Evolutionary conservation across 2,888 invertebrate species (phyloP), one percentile per base, ranked within the genome.

Genomic region (Megastigmus dorsalis): DNA sequence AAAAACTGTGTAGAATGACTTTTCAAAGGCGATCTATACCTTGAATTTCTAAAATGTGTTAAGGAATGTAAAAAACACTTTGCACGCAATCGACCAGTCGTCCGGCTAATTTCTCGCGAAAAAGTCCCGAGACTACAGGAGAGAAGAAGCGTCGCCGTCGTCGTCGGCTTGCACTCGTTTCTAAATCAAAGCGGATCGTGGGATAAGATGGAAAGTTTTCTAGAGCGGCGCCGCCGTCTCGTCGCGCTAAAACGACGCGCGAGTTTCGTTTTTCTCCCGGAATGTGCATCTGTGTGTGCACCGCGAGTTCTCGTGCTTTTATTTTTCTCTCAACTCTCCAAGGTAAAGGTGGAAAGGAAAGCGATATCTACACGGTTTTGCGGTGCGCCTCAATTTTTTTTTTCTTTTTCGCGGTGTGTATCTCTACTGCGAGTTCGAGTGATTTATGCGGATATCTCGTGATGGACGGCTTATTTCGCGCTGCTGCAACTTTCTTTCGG

Each of bases 161-260:
- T n/a, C n/a, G n/a, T n/a, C n/a, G n/a, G n/a, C n/a, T n/a, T n/a
- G n/a, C n/a, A n/a, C 15, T 45, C 26, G 41, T 18, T 38, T 38
- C 65, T 65, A 65, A 41, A 57, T 57, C 48, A 10, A 48, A 50
- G 7, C 18, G 13, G n/a, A 48, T 67, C 7, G 26, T n/a, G 6
- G 28, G 26, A 20, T 68, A 26, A 38, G 23, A 59, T 68, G 57
- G 68, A 68, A 68, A 68, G 68, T 59, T 48, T n/a, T n/a, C n/a
- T 48, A 13, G 28, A 48, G n/a, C 26, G 41, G 5, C 9, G 20
- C 13, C 5, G 15, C 10, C 20, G 23, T 52, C 15, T n/a, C 18
- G 15, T 41, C 23, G 7, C 26, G n/a, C 15, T 18, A 18, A 30
- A 54, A 54, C 5, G 33, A 28, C 3, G 18, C 28, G 30, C 30